Evolutionary conservation across 2,888 invertebrate species (phyloP).

Genomic region (Drosophila testacea): DNA sequence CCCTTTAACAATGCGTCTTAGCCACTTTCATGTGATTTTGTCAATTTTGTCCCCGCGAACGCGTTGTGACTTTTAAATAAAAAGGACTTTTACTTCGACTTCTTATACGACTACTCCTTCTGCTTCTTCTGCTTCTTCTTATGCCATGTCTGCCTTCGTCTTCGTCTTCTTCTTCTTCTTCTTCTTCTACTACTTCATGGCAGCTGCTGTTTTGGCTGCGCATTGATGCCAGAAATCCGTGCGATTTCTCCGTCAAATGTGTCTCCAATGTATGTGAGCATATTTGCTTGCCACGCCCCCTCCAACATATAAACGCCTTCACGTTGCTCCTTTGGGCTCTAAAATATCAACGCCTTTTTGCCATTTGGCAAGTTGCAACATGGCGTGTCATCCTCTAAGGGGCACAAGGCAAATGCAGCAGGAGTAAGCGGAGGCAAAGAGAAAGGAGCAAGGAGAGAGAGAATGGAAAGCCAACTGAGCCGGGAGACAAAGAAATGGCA

Average conservation of each 20-base stretch:
- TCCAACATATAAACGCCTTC: background rate
- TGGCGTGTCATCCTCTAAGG: constrained; percentile 6
- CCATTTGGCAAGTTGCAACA: constrained; percentile 40
- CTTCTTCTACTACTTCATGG: background rate
- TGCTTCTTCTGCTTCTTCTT: constrained; percentile 9
- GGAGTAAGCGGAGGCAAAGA: no score
- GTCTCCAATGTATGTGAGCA: constrained; percentile 45
- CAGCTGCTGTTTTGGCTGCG: constrained; percentile 35
- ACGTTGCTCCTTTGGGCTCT: background rate
- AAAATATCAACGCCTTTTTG: constrained; percentile 41
- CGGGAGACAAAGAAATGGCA: constrained; percentile 36
- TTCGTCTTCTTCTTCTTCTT: background rate
- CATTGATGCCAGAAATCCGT: constrained; percentile 69
- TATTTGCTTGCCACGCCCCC: constrained; percentile 58
- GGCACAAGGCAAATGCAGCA: background rate
- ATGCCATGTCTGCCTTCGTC: background rate
- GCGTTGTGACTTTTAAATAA: constrained; percentile 60
- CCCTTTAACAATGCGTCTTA: constrained; percentile 22
- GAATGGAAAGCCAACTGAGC: background rate
- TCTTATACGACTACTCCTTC: background rate
- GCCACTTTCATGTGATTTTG: constrained; percentile 68
- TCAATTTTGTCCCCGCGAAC: constrained; percentile 58
- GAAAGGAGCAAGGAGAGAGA: background rate
- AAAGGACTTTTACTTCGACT: constrained; percentile 21
- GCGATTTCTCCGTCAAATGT: constrained; percentile 62